Evolutionary conservation across 2,797 vertebrate species (phyloP), one percentile per base, ranked within the genome.

Genomic region (Cetoscarus ocellatus): DNA sequence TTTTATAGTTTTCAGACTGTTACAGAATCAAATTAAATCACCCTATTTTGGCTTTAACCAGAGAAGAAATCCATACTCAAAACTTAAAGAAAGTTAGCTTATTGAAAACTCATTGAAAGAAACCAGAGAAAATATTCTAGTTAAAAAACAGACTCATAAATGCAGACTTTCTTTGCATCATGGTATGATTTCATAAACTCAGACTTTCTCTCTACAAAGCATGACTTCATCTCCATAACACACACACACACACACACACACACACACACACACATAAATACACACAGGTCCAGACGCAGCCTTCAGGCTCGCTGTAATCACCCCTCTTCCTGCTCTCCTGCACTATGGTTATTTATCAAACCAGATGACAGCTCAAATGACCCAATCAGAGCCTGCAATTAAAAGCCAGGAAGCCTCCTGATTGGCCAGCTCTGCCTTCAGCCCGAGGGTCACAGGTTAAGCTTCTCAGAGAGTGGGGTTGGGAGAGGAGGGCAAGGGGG

Each of bases 401-500:
- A 90, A 75, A 79, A 82, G 63, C 69, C 89, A 90, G 90, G 83
- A 93, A 88, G 85, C 76, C 75, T 67, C 47, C 87, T 88, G 89
- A 94, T 92, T 93, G 90, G 85, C 53, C 59, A n/a, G 58, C 75
- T 59, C 70, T 73, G 82, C 70, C 83, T 86, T 66, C 58, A 78
- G 74, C 67, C 49, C 48, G 0, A 10, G 38, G 52, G 89, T 86
- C 81, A 91, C 71, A 59, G 90, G 91, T 93, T 93, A 92, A 93
- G 89, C 88, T 88, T 59, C 43, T 75, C 50, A 72, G 67, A 79
- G 61, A 58, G 43, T 35, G 18, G 40, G 18, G 39, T 17, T 5
- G 12, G 11, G 17, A 11, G 17, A 15, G 9, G 17, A 10, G 9
- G 17, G 10, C 47, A 8, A 7, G 0, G 12, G n/a, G 51, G 14